Evolutionary conservation across 2,797 vertebrate species (phyloP).

Genomic region (Hipposideros larvatus): DNA sequence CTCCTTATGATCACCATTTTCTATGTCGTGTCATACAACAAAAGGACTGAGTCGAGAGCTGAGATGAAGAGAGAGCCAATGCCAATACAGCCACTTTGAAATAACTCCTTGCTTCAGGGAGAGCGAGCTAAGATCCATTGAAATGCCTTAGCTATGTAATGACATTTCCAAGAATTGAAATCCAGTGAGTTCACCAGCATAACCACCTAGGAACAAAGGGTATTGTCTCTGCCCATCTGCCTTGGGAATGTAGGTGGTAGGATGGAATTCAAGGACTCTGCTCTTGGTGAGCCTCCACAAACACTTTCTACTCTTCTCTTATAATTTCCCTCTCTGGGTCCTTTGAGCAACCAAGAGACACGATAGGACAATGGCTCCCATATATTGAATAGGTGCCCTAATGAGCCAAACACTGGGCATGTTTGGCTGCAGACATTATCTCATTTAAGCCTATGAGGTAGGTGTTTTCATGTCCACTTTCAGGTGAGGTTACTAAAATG

Average conservation of each 20-base stretch:
- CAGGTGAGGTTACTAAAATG: conserved; percentile 6
- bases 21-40: conserved; percentile 34
- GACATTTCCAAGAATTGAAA: neutral
- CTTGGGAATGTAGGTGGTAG: neutral
- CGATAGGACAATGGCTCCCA: neutral
- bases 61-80: neutral
- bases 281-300: neutral
- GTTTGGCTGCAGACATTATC: neutral
- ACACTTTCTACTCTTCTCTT: neutral
- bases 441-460: neutral
- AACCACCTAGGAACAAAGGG: neutral
- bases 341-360: neutral
- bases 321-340: neutral
- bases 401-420: neutral
- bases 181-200: neutral
- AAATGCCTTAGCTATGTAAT: neutral
- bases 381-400: neutral
- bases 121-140: neutral
- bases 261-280: neutral
- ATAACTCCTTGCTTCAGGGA: neutral
- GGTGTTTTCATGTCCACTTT: neutral
- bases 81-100: neutral
- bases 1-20: neutral
- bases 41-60: neutral
- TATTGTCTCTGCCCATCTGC: neutral